phyloP scores from a whole-genome alignment of 2,113 vertebrate genomes.

The Phaethon lepturus region DNA sequence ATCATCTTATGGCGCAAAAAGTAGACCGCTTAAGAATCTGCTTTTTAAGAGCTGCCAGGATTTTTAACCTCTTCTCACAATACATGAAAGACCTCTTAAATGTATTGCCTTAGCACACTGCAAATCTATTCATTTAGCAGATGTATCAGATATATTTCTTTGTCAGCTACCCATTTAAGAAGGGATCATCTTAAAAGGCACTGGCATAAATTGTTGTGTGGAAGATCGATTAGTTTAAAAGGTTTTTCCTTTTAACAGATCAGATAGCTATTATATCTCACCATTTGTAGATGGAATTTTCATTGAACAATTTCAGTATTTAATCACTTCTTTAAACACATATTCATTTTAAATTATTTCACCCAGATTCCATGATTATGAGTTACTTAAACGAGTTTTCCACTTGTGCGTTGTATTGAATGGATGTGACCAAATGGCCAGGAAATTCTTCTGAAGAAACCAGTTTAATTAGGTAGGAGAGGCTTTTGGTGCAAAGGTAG shows the following conservation, averaged over 20 bases:
- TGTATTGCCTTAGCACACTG: constrained; percentile 38
- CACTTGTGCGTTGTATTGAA: background rate
- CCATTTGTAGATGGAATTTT: constrained; percentile 57
- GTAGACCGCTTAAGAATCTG: constrained; percentile 16
- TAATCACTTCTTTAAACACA: constrained; percentile 56
- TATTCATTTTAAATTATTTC: constrained; percentile 16
- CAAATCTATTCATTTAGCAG: constrained; percentile 61
- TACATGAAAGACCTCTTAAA: constrained; percentile 62
- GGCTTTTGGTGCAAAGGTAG: background rate
- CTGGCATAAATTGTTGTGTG: constrained; percentile 70
- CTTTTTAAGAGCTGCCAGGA: constrained; percentile 45
- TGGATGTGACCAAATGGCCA: background rate
- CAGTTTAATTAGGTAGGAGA: background rate
- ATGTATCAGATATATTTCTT: constrained; percentile 69
- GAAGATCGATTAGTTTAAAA: constrained; percentile 75
- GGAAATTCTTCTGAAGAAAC: background rate
- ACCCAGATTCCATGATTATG: background rate
- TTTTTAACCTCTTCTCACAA: constrained; percentile 56
- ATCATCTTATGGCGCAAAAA: background rate
- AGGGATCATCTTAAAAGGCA: constrained; percentile 73
- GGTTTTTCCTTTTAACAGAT: constrained; percentile 77
- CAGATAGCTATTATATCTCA: constrained; percentile 71
- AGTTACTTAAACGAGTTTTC: background rate
- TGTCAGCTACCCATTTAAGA: constrained; percentile 72
- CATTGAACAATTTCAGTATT: constrained; percentile 57